Conservation (phyloP, 2,888 invertebrate genomes). For the Eilema depressum region DNA sequence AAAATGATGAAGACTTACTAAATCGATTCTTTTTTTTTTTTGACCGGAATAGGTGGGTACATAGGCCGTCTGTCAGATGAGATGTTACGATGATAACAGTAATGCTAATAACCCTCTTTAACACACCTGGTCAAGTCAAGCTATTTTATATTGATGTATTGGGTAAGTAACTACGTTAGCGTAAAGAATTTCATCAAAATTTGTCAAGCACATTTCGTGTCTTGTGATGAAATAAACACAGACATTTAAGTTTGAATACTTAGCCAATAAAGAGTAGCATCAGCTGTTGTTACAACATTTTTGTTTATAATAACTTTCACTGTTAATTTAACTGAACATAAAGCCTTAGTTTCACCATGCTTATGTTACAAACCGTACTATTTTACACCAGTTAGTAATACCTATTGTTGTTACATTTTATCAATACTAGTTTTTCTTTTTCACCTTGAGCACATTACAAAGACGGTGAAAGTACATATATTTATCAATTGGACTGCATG, state of each 20-base stretch:
- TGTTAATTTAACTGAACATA: not conserved
- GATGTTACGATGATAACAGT: too few relatives aligned
- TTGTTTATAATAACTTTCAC: constrained; percentile 1
- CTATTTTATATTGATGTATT: too few relatives aligned
- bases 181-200: too few relatives aligned
- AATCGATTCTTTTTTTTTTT: too few relatives aligned
- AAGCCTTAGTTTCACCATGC: not conserved
- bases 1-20: not conserved
- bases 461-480: constrained; percentile 16
- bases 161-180: too few relatives aligned
- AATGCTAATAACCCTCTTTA: too few relatives aligned
- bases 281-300: not conserved
- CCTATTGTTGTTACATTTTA: constrained; percentile 16
- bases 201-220: not conserved
- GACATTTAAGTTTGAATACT: not conserved
- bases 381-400: constrained; percentile 14
- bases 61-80: too few relatives aligned
- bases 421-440: constrained; percentile 17
- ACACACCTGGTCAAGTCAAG: too few relatives aligned
- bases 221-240: not conserved
- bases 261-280: not conserved
- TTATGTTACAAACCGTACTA: not conserved
- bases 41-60: not conserved
- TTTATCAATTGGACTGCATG: not conserved
- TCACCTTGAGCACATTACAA: constrained; percentile 13